Conservation (phyloP, 1,140 invertebrate genomes). For the Sesamia nonagrioides region DNA sequence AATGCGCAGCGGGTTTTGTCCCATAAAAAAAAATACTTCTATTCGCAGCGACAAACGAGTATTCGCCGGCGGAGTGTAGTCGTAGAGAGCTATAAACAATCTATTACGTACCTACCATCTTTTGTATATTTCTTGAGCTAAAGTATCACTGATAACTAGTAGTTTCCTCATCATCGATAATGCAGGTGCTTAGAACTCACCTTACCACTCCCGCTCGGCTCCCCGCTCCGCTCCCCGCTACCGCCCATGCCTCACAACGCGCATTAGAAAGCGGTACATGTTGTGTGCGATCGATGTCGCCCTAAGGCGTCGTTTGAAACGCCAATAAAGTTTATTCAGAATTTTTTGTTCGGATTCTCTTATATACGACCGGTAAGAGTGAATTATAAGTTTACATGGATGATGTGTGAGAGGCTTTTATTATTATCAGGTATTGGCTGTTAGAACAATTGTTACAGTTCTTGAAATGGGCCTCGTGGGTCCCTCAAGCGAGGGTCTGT, state of each 20-base stretch:
- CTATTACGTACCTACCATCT: too few relatives aligned
- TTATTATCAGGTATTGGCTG: background rate
- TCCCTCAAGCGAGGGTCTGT: background rate
- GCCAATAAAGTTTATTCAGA: constrained; percentile 73
- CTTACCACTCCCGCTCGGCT: background rate
- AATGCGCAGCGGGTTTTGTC: too few relatives aligned
- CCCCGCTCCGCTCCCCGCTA: constrained; percentile 20
- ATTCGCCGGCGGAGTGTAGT: too few relatives aligned
- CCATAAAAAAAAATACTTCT: too few relatives aligned
- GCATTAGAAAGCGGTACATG: constrained; percentile 55
- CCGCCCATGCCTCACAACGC: constrained; percentile 50
- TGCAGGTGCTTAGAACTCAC: too few relatives aligned
- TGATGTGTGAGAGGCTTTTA: constrained; percentile 21
- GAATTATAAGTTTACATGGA: constrained; percentile 68
- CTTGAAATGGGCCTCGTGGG: background rate
- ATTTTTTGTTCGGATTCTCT: constrained; percentile 74
- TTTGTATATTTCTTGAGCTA: too few relatives aligned
- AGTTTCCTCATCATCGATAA: too few relatives aligned
- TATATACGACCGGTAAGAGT: constrained; percentile 69
- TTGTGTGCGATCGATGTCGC: constrained; percentile 80
- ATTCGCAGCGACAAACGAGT: too few relatives aligned
- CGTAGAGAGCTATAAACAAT: too few relatives aligned
- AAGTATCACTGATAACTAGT: too few relatives aligned
- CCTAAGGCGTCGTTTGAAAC: constrained; percentile 82
- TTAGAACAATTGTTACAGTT: background rate